Evolutionary conservation across 2,888 invertebrate genomes (phyloP), one percentile per base, ranked within the genome.

Genomic region (Microctonus hyperodae): DNA sequence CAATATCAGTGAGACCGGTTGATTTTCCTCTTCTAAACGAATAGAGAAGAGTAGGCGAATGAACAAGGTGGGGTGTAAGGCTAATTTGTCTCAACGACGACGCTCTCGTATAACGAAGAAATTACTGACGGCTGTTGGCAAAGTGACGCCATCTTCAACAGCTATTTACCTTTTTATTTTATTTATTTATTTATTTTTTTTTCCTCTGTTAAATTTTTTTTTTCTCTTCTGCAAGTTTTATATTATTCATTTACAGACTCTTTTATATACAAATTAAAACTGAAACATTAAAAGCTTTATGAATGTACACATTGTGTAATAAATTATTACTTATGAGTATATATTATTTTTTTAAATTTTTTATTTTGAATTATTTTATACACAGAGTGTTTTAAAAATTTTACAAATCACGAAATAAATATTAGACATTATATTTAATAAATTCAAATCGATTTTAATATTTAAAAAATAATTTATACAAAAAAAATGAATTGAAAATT

Each of bases 21-120:
- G 65, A 65, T 65, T 65, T 65, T 35, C 65, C 44, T 65, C 44
- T n/a, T 51, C 33, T 22, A 25, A 56, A 61, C 11, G 28, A 33
- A 40, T 48, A 59, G 56, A 66, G 69, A 68, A 11, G 58, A 58
- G 64, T 64, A 65, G 59, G 67, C 56, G 62, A 44, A 4, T 20
- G 44, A 16, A 16, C 16, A n/a, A 16, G 44, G 44, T 16, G 9
- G 44, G 44, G 4, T 16, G 44, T 44, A 44, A 67, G 68, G 66
- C 72, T 72, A 70, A 73, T 76, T 73, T 70, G 65, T 75, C 75
- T 72, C 69, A 75, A 72, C 69, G 63, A 66, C 65, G 37, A 70
- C 67, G 73, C 63, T 59, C 66, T 68, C 68, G 65, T 64, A 50
- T 72, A 70, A 69, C 63, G 72, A 66, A 70, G 70, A 68, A 70